Base-by-base conservation (phyloP, 2,888 invertebrate genomes). In the Oxytorus armatus region DNA sequence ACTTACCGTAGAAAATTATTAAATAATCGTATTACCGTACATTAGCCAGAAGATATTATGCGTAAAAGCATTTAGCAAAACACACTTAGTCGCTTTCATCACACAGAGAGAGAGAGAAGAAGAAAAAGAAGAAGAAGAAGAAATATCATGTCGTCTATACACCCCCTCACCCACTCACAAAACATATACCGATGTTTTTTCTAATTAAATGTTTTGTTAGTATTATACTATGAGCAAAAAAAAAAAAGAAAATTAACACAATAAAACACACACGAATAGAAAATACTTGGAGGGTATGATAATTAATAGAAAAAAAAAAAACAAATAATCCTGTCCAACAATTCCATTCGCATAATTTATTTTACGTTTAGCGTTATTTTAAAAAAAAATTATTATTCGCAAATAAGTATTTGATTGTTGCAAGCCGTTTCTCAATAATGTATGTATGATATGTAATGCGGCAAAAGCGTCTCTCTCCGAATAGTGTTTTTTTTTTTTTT, bases 121-220 rank as follows among this genome's bases (percentile, higher is more conserved):
- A 82, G 78, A 65, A 85, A 59, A 57, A 70, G 36, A 82, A 81
- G 69, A 85, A 65, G 69, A 79, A 74, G 75, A 78, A 81, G 53
- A 55, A 55, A 81, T 79, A 76, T 79, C 80, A 79, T 82, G 80
- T 84, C 81, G 83, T 83, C 83, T 80, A 76, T 68, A 85, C 79
- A 82, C 82, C n/a, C n/a, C n/a, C n/a, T n/a, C n/a, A n/a, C n/a
- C n/a, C 84, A 69, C 69, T 69, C 69, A 69, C 69, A 83, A n/a
- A n/a, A 66, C 79, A 82, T 83, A 84, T 86, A 87, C 85, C 86
- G 86, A 85, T 89, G 88, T 87, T 87, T 89, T 90, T 89, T 89
- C 87, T 89, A 90, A 90, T 89, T 89, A 88, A 87, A 90, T 88
- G 88, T 90, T 90, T 90, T 88, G 73, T 90, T 90, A 89, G 90